Evolutionary conservation across 1,140 invertebrate genomes (phyloP).

Genomic region (Coenobita brevimanus): DNA sequence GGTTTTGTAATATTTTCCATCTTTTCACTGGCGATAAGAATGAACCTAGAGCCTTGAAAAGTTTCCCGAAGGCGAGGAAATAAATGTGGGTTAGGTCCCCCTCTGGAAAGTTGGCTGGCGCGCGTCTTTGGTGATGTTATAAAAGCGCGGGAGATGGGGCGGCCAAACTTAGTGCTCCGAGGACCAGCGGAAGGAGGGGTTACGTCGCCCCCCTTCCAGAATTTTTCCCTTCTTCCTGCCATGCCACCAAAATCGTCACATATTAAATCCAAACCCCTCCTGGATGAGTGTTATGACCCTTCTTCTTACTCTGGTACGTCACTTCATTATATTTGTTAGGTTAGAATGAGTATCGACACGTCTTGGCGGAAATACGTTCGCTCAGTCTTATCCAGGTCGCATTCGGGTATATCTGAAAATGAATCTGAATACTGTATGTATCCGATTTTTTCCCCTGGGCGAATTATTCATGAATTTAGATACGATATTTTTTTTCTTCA

Average conservation of each 20-base stretch:
- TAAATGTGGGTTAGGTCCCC: slow-evolving; percentile 52
- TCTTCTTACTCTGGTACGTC: slow-evolving; percentile 46
- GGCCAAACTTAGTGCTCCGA: slow-evolving; percentile 32
- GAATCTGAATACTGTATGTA: too few relatives aligned
- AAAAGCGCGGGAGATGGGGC: slow-evolving; percentile 10
- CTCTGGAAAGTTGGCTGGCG: slow-evolving; percentile 39
- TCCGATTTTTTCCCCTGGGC: too few relatives aligned
- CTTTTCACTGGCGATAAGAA: neutral
- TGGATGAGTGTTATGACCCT: neutral
- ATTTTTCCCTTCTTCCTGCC: slow-evolving; percentile 6
- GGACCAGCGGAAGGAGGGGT: neutral
- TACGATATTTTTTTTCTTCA: too few relatives aligned
- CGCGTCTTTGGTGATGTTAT: slow-evolving; percentile 17
- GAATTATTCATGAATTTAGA: too few relatives aligned
- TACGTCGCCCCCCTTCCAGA: neutral
- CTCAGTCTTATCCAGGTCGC: too few relatives aligned
- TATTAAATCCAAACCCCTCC: slow-evolving; percentile 2
- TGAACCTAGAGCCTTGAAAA: slow-evolving; percentile 2
- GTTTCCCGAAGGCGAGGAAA: slow-evolving; percentile 31
- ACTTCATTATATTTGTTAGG: slow-evolving; percentile 19
- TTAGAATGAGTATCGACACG: too few relatives aligned
- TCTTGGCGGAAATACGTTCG: too few relatives aligned
- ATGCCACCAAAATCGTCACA: slow-evolving; percentile 15
- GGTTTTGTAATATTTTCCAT: neutral
- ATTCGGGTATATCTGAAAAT: too few relatives aligned